These are phyloP conservation scores for Morphnarchus princeps DNA, from an alignment of 2,113 vertebrate genomes.

Conservation along the genomic window DNA sequence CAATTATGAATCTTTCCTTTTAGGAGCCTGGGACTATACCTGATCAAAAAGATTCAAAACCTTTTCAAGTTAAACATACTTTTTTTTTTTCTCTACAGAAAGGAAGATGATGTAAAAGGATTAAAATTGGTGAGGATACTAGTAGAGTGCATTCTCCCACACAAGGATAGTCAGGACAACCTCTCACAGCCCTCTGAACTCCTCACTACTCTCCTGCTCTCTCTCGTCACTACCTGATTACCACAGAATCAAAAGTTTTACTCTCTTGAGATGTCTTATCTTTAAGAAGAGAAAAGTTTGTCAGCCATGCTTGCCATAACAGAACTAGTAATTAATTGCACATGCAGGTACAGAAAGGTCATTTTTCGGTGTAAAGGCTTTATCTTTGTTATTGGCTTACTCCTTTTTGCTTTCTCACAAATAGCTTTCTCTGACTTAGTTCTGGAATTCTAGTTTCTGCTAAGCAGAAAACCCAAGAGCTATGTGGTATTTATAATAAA, in stretches of 20 bases:
- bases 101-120: not conserved
- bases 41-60: not conserved
- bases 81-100: not conserved
- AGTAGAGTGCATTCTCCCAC: not conserved
- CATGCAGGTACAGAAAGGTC: not conserved
- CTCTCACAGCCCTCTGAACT: not conserved
- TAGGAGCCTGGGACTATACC: not conserved
- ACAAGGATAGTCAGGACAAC: not conserved
- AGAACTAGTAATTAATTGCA: not conserved
- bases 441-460: not conserved
- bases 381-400: not conserved
- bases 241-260: not conserved
- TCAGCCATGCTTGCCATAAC: not conserved
- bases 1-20: not conserved
- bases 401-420: not conserved
- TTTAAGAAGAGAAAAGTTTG: not conserved
- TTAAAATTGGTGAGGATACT: not conserved
- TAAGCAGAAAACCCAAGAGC: not conserved
- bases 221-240: not conserved
- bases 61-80: not conserved
- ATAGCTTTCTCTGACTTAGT: not conserved
- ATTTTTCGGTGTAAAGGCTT: not conserved
- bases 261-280: not conserved
- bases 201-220: not conserved
- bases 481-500: not conserved